Evolutionary conservation across 2,113 vertebrate species (phyloP).

Genomic region (Syngnathus scovelli): DNA sequence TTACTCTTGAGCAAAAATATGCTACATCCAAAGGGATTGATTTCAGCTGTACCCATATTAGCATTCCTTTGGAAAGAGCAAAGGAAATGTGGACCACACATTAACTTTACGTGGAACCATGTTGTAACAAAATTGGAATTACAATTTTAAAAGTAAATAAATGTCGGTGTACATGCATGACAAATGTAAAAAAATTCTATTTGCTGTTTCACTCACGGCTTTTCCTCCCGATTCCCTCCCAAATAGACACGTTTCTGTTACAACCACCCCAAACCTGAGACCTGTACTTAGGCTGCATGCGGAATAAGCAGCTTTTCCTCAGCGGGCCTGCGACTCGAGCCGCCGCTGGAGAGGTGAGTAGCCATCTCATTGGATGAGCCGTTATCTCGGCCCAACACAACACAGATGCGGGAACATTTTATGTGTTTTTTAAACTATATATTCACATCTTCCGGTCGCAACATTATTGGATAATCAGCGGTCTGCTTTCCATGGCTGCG

Average conservation of each 20-base stretch:
- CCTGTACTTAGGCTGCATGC: slow-evolving; percentile 58
- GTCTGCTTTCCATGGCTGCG: slow-evolving; percentile 53
- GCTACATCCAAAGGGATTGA: no score
- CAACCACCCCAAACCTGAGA: slow-evolving; percentile 52
- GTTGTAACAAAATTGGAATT: no score
- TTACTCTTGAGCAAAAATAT: not conserved
- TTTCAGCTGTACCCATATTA: no score
- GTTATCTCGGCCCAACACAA: slow-evolving; percentile 62
- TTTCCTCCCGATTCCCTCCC: slow-evolving; percentile 47
- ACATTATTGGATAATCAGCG: slow-evolving; percentile 48
- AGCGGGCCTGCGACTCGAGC: slow-evolving; percentile 39
- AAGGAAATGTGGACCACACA: no score
- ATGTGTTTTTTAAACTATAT: slow-evolving; percentile 31
- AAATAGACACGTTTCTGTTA: slow-evolving; percentile 66
- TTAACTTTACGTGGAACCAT: no score
- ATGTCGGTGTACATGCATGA: slow-evolving; percentile 3
- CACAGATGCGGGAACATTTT: slow-evolving; percentile 34
- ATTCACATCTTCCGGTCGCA: slow-evolving; percentile 14
- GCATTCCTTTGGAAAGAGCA: no score
- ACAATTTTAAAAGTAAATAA: no score
- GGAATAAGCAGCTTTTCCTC: slow-evolving; percentile 70
- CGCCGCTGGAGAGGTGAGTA: slow-evolving; percentile 44
- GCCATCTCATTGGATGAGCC: slow-evolving; percentile 55
- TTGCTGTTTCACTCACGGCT: slow-evolving; percentile 56
- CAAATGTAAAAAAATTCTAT: slow-evolving; percentile 34